A percentile compares a stretch with the other conserved stretches of the same genome.
Conservation (phyloP, 2,113 vertebrate species). For the Dendropsophus ebraccatus region DNA sequence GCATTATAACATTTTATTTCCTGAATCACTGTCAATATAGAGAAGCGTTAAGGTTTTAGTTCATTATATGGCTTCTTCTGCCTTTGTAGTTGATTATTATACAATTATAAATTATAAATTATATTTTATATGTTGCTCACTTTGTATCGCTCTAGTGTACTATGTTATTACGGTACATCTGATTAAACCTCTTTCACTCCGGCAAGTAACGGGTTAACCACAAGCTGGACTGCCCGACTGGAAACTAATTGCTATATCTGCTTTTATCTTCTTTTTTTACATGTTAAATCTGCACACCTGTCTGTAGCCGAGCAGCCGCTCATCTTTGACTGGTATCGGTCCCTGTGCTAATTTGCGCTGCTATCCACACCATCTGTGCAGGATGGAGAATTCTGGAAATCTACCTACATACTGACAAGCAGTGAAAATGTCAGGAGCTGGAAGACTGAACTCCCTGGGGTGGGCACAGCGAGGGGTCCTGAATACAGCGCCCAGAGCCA, state of each 20-base stretch:
- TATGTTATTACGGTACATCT: too few relatives aligned
- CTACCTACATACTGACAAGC: slow-evolving; percentile 45
- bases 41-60: too few relatives aligned
- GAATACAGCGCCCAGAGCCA: slow-evolving; percentile 30
- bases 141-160: too few relatives aligned
- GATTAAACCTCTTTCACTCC: too few relatives aligned
- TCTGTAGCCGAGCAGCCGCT: slow-evolving; percentile 44
- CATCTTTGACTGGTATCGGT: slow-evolving; percentile 51
- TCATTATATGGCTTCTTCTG: too few relatives aligned
- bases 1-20: too few relatives aligned
- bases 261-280: slow-evolving; percentile 39
- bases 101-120: too few relatives aligned
- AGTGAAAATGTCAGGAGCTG: slow-evolving; percentile 43
- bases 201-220: too few relatives aligned
- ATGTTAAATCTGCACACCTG: slow-evolving; percentile 42
- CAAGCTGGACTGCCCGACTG: slow-evolving; percentile 5
- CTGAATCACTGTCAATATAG: too few relatives aligned
- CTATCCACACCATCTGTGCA: slow-evolving; percentile 54
- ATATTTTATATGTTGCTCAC: too few relatives aligned
- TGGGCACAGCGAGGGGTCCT: background rate
- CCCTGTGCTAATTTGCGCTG: slow-evolving; percentile 51
- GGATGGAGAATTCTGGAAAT: slow-evolving; percentile 12
- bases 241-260: slow-evolving; percentile 47
- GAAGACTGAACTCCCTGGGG: slow-evolving; percentile 30
- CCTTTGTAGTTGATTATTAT: too few relatives aligned